These are phyloP conservation scores for Thermophis baileyi DNA, from an alignment of 2,113 vertebrate species.

Conservation along the genomic window DNA sequence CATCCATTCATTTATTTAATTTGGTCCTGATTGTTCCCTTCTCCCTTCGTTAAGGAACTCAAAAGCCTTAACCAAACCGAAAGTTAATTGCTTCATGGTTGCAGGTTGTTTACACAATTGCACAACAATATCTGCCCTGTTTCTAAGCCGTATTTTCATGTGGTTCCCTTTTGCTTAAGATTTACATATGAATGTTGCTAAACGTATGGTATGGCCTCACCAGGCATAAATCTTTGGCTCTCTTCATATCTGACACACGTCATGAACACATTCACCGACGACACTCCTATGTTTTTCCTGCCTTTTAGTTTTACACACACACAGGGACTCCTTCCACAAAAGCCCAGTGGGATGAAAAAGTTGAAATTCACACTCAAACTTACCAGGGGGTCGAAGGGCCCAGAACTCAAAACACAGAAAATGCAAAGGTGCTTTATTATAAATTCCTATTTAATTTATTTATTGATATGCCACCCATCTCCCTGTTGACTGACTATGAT, in stretches of 20 bases:
- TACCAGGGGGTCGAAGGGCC: fast-evolving
- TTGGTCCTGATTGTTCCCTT: background rate
- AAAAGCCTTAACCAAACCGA: background rate
- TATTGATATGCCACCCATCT: background rate
- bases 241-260: background rate
- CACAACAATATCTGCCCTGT: background rate
- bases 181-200: background rate
- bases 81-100: background rate
- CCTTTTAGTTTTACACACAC: background rate
- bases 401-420: background rate
- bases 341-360: background rate
- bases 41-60: background rate
- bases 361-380: background rate
- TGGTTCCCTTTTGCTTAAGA: background rate
- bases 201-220: background rate
- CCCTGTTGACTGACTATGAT: background rate
- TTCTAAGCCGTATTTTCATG: background rate
- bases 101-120: background rate
- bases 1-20: background rate
- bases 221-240: background rate
- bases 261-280: background rate
- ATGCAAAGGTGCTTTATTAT: background rate
- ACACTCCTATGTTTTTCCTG: background rate
- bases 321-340: background rate
- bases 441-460: background rate